Percentiles rank a stretch among this genome's conserved stretches.
Evolutionary conservation across 2,888 invertebrate genomes (phyloP).

Genomic region (Alentia gelatinosa): DNA sequence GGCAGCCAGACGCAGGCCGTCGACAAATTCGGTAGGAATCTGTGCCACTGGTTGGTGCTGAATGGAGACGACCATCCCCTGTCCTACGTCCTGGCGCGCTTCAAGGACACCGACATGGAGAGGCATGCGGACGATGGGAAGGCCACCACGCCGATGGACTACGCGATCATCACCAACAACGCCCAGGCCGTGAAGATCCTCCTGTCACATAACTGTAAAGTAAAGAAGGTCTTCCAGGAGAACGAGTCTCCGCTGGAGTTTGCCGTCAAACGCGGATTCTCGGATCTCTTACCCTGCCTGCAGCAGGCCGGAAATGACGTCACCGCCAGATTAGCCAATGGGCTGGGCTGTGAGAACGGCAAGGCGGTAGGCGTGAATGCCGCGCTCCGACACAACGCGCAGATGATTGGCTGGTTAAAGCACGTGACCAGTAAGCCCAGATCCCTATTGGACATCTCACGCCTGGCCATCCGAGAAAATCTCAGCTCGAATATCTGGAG

Average conservation of each 20-base stretch:
- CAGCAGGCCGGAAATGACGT: constrained; percentile 4
- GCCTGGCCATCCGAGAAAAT: neutral
- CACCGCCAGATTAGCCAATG: neutral
- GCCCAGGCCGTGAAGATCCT: neutral
- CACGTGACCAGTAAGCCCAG: neutral
- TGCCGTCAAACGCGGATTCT: neutral
- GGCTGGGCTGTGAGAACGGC: neutral
- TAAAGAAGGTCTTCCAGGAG: neutral
- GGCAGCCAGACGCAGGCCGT: neutral
- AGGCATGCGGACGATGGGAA: neutral
- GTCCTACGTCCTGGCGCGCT: neutral
- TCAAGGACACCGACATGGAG: neutral
- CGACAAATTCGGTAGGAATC: neutral
- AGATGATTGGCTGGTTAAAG: neutral
- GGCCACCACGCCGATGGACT: neutral
- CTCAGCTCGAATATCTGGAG: neutral
- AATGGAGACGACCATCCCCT: constrained; percentile 12
- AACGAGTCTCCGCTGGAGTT: neutral
- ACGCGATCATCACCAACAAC: constrained; percentile 19
- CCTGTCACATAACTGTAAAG: neutral
- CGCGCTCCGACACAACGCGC: neutral
- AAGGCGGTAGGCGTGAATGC: neutral
- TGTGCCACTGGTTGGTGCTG: constrained; percentile 15
- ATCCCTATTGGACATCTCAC: neutral
- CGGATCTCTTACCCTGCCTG: neutral